Evolutionary conservation across 2,113 vertebrate species (phyloP).

Genomic region (Echinops telfairi): DNA sequence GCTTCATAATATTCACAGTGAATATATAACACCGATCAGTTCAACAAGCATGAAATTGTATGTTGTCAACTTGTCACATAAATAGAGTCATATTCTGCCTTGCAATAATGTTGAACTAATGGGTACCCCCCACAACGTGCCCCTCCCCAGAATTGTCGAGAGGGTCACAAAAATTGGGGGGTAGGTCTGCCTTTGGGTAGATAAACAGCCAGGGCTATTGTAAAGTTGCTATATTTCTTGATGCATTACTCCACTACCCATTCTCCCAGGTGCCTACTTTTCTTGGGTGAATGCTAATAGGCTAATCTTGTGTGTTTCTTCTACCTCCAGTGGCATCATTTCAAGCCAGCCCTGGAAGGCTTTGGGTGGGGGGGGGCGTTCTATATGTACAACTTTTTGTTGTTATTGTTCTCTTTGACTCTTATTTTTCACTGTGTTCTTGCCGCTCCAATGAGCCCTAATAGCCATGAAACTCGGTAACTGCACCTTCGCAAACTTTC

Average conservation of each 20-base stretch:
- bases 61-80: conserved; percentile 92
- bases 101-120: conserved; percentile 87
- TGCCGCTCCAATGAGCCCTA: conserved; percentile 69
- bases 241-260: not conserved
- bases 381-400: not conserved
- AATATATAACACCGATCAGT: conserved; percentile 91
- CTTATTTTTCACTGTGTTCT: no score
- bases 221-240: conserved; percentile 75
- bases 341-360: conserved; percentile 60
- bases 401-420: conserved; percentile 3
- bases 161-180: conserved; percentile 77
- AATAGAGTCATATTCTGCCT: conserved; percentile 89
- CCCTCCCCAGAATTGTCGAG: conserved; percentile 76
- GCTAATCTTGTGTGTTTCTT: conserved; percentile 80
- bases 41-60: conserved; percentile 93
- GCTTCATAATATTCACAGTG: conserved; percentile 89
- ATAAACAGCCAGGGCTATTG: conserved; percentile 69
- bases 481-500: conserved; percentile 78
- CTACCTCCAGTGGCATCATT: conserved; percentile 78
- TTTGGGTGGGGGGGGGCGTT: not conserved
- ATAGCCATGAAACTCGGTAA: conserved; percentile 83
- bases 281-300: conserved; percentile 82
- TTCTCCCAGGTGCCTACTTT: conserved; percentile 71
- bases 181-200: conserved; percentile 72
- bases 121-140: conserved; percentile 70